A percentile compares a stretch with the other conserved stretches of the same genome.
Conservation (phyloP, 2,888 invertebrate species). For the Hypsopygia costalis region DNA sequence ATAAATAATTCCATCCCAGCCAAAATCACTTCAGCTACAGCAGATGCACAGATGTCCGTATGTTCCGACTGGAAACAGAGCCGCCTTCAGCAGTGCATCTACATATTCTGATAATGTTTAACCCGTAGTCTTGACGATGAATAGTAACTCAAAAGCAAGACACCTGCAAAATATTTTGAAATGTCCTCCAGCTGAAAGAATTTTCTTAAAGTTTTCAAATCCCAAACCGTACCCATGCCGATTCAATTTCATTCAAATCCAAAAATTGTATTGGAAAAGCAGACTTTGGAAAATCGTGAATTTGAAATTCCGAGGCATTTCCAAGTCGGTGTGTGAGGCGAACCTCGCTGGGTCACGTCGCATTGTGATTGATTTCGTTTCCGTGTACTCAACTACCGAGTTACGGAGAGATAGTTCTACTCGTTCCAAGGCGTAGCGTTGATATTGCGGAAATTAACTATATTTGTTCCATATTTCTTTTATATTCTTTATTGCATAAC, state of each 20-base stretch:
- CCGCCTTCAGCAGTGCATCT: no score
- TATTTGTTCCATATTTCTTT: not conserved
- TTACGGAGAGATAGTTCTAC: not conserved
- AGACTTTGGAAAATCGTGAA: not conserved
- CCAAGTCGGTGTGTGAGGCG: constrained; percentile 3
- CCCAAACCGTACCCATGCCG: not conserved
- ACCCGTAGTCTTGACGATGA: no score
- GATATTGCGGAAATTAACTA: not conserved
- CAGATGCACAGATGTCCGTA: no score
- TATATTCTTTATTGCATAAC: no score
- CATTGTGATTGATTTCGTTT: constrained; percentile 37
- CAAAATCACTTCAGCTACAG: no score
- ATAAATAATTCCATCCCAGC: no score
- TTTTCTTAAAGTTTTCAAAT: not conserved
- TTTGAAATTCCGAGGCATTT: constrained; percentile 1
- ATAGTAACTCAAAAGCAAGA: no score
- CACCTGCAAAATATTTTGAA: not conserved
- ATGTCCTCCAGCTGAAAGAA: not conserved
- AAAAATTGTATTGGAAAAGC: not conserved
- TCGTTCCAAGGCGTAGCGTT: not conserved
- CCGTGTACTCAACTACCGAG: constrained; percentile 19
- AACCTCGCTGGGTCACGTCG: constrained; percentile 11
- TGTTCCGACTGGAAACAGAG: no score
- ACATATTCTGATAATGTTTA: no score
- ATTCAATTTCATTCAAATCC: not conserved